Conservation (phyloP, 23 tunicate genomes). For the Oikopleura vanhoeffeni region DNA sequence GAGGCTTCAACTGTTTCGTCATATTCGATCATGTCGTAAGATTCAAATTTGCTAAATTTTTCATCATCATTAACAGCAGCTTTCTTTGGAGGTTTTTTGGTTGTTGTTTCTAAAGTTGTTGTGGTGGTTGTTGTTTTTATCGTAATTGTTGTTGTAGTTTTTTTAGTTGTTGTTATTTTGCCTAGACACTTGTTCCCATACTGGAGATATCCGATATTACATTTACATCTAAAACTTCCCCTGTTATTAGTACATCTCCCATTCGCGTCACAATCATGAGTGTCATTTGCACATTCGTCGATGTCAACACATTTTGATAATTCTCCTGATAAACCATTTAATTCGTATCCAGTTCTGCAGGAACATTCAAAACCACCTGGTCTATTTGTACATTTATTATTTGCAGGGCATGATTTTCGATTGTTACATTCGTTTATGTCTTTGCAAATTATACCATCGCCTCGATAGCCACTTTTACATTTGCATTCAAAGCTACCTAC, state of each 20-base stretch:
- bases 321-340: not conserved
- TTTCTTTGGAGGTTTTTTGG: not conserved
- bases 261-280: conserved; percentile 41
- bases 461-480: not conserved
- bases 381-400: not conserved
- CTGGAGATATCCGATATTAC: no score
- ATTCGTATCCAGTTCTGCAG: not conserved
- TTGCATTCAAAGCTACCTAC: conserved; percentile 7
- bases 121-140: not conserved
- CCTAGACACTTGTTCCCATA: no score
- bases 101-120: not conserved
- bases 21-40: not conserved
- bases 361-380: not conserved
- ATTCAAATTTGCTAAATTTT: not conserved
- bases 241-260: conserved; percentile 33
- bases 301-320: conserved; percentile 23
- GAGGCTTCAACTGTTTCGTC: not conserved
- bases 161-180: not conserved
- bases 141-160: not conserved
- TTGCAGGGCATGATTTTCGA: not conserved
- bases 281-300: conserved; percentile 56
- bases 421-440: conserved; percentile 7
- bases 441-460: not conserved
- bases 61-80: not conserved
- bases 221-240: conserved; percentile 29